These are phyloP conservation scores for Nasonia giraulti DNA, from an alignment of 1,140 invertebrate genomes.

Conservation along the genomic window DNA sequence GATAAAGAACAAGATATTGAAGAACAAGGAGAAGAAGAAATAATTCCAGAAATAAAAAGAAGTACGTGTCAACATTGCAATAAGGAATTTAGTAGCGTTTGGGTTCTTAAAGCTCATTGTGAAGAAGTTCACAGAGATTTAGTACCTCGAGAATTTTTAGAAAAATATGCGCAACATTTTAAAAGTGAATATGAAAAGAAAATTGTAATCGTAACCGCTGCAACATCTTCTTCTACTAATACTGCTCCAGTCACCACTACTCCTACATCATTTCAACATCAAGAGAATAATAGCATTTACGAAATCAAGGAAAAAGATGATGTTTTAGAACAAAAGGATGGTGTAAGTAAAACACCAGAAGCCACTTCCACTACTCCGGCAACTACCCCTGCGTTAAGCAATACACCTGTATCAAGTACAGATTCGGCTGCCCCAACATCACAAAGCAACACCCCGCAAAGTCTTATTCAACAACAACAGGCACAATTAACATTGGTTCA, in stretches of 20 bases:
- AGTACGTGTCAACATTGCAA: constrained; percentile 91
- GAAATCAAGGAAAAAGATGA: constrained; percentile 77
- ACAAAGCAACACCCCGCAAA: constrained; percentile 71
- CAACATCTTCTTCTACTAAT: constrained; percentile 77
- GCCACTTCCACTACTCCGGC: constrained; percentile 78
- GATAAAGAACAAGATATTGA: constrained; percentile 76
- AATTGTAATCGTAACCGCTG: constrained; percentile 80
- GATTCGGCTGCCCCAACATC: constrained; percentile 76
- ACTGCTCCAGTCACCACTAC: constrained; percentile 78
- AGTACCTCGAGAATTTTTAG: constrained; percentile 90
- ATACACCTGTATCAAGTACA: constrained; percentile 76
- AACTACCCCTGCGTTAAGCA: constrained; percentile 79
- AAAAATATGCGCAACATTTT: constrained; percentile 93
- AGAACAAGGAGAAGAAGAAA: constrained; percentile 75
- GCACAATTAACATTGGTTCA: constrained; percentile 81
- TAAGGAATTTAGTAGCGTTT: constrained; percentile 96
- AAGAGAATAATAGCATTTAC: constrained; percentile 59
- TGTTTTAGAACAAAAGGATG: constrained; percentile 70
- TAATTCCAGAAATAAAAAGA: constrained; percentile 78
- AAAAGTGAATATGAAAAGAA: constrained; percentile 91
- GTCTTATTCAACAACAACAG: constrained; percentile 64
- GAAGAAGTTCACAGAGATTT: constrained; percentile 95
- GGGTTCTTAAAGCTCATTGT: constrained; percentile 95
- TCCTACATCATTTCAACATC: constrained; percentile 65
- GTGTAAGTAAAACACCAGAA: constrained; percentile 73